Conservation (phyloP, 2,888 invertebrate genomes). For the Ophion ellenae region DNA sequence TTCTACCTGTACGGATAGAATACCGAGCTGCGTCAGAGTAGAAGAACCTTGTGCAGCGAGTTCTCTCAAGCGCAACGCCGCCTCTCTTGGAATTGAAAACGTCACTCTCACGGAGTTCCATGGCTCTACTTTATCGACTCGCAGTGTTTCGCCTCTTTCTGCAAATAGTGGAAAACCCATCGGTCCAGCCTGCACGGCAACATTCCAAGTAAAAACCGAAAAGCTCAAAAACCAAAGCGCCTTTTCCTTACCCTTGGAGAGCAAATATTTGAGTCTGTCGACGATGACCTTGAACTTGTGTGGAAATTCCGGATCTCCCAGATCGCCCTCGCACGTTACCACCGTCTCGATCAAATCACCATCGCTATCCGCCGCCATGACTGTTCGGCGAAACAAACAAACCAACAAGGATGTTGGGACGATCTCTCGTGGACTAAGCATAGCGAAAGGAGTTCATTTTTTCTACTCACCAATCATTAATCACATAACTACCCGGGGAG, state of each 20-base stretch:
- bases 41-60: slow-evolving; percentile 96
- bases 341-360: slow-evolving; percentile 90
- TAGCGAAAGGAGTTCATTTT: slow-evolving; percentile 76
- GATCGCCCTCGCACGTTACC: slow-evolving; percentile 96
- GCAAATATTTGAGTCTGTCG: slow-evolving; percentile 90
- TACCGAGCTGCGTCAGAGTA: slow-evolving; percentile 95
- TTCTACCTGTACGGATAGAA: slow-evolving; percentile 97
- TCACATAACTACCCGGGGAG: slow-evolving; percentile 84
- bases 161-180: slow-evolving; percentile 56
- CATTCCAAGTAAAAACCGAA: background rate
- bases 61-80: slow-evolving; percentile 95
- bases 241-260: slow-evolving; percentile 88
- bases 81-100: slow-evolving; percentile 98
- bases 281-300: slow-evolving; percentile 91
- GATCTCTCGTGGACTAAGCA: background rate
- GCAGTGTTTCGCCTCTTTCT: slow-evolving; percentile 85
- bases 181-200: background rate
- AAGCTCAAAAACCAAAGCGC: slow-evolving; percentile 81
- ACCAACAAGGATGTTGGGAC: background rate
- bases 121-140: slow-evolving; percentile 94
- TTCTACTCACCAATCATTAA: slow-evolving; percentile 83
- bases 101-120: slow-evolving; percentile 99
- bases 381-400: slow-evolving; percentile 77
- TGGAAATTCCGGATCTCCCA: slow-evolving; percentile 94
- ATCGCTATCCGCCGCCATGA: slow-evolving; percentile 94